These are phyloP conservation scores for Sakesphorus luctuosus DNA, from an alignment of 2,113 vertebrate species.

Conservation along the genomic window DNA sequence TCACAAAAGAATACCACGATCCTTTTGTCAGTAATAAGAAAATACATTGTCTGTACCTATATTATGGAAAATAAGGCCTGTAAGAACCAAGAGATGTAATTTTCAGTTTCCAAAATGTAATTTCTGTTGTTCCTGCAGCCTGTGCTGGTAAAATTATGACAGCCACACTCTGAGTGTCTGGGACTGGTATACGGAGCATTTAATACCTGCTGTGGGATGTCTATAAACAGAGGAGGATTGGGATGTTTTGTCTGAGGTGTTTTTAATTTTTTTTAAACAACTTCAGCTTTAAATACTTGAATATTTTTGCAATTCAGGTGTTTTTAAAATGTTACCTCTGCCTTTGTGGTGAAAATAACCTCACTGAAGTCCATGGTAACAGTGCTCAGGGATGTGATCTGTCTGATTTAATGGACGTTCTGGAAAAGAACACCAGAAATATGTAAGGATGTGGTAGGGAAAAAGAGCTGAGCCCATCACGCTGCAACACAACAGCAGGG, in stretches of 20 bases:
- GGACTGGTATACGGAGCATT: background rate
- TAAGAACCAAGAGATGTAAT: background rate
- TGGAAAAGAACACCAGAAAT: background rate
- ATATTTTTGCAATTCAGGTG: background rate
- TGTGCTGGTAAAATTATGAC: background rate
- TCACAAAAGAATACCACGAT: background rate
- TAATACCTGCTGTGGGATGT: background rate
- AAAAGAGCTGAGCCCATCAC: background rate
- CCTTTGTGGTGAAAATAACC: background rate
- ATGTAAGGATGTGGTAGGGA: background rate
- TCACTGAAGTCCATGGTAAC: background rate
- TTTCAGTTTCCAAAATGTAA: background rate
- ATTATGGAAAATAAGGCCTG: background rate
- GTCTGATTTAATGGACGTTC: rapidly evolving
- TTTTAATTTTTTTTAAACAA: background rate
- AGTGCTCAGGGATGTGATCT: background rate
- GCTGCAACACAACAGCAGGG: background rate
- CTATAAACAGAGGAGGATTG: background rate
- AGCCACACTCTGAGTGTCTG: background rate
- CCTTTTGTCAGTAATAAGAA: slow-evolving; percentile 23
- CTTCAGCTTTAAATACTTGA: background rate
- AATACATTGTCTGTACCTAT: background rate
- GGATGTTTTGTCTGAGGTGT: background rate
- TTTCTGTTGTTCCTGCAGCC: background rate
- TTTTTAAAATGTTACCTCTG: background rate